phyloP scores from a whole-genome alignment of 1,140 invertebrate genomes.

The Drosophila kanapiae region DNA sequence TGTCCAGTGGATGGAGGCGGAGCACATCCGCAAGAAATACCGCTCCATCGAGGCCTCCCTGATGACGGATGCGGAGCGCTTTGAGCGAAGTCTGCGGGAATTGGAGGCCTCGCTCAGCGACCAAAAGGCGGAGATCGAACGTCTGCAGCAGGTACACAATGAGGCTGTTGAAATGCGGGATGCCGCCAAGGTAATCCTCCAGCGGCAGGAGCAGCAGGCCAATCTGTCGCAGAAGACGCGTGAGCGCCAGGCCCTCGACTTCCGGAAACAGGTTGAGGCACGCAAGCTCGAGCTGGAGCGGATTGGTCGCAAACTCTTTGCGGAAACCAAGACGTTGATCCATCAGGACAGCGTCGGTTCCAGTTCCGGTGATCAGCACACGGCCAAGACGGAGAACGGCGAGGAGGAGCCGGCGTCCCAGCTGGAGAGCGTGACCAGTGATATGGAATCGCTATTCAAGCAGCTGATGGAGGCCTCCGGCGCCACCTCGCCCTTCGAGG shows the following conservation, averaged over 20 bases:
- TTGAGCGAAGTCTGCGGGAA: conserved; percentile 90
- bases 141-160: conserved; percentile 88
- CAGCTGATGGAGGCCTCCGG: conserved; percentile 91
- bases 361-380: conserved; percentile 85
- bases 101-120: conserved; percentile 89
- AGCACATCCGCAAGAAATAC: conserved; percentile 92
- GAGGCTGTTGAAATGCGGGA: conserved; percentile 90
- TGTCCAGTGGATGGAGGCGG: conserved; percentile 92
- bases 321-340: conserved; percentile 85
- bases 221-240: conserved; percentile 88
- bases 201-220: conserved; percentile 89
- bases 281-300: conserved; percentile 89
- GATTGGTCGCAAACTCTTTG: conserved; percentile 90
- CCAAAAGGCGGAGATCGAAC: conserved; percentile 90
- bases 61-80: conserved; percentile 89
- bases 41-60: conserved; percentile 89
- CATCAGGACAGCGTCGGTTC: conserved; percentile 87
- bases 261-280: conserved; percentile 89
- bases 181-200: conserved; percentile 88
- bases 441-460: conserved; percentile 89
- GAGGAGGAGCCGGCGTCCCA: conserved; percentile 83
- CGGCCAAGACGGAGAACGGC: conserved; percentile 85
- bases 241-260: conserved; percentile 88
- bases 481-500: conserved; percentile 90
- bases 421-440: conserved; percentile 82